Evolutionary conservation across 2,113 vertebrate genomes (phyloP).

Genomic region (Myrmophylax atrothorax): DNA sequence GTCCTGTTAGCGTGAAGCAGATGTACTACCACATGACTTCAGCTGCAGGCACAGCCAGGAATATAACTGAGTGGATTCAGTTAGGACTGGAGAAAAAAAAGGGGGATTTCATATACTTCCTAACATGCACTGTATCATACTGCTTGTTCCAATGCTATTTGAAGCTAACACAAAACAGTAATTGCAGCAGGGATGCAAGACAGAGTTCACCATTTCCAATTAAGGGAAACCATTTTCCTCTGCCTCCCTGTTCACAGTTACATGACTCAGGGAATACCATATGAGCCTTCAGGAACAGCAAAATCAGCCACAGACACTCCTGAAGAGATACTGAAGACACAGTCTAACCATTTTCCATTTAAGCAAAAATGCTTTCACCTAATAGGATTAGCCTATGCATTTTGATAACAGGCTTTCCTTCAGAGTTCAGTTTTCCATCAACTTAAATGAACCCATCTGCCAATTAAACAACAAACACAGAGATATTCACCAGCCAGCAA

Average conservation of each 20-base stretch:
- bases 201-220: neutral
- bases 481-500: neutral
- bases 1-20: conserved; percentile 17
- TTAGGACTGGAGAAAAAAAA: neutral
- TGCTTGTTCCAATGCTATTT: neutral
- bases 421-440: neutral
- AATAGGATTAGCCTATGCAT: conserved; percentile 5
- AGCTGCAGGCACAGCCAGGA: conserved; percentile 21
- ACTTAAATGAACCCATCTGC: neutral
- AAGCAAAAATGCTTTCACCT: conserved; percentile 16
- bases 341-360: neutral
- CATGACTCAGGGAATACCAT: neutral
- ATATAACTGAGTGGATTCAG: neutral
- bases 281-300: neutral
- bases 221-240: neutral
- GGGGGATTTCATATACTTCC: neutral
- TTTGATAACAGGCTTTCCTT: conserved; percentile 5
- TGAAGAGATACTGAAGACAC: neutral
- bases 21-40: conserved; percentile 33
- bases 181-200: neutral
- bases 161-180: neutral
- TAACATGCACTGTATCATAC: neutral
- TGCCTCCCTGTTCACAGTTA: neutral
- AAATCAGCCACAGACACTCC: neutral
- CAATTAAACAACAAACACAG: conserved; percentile 3